These are phyloP conservation scores for Pempheris klunzingeri DNA, from an alignment of 2,797 vertebrate genomes.

Conservation along the genomic window DNA sequence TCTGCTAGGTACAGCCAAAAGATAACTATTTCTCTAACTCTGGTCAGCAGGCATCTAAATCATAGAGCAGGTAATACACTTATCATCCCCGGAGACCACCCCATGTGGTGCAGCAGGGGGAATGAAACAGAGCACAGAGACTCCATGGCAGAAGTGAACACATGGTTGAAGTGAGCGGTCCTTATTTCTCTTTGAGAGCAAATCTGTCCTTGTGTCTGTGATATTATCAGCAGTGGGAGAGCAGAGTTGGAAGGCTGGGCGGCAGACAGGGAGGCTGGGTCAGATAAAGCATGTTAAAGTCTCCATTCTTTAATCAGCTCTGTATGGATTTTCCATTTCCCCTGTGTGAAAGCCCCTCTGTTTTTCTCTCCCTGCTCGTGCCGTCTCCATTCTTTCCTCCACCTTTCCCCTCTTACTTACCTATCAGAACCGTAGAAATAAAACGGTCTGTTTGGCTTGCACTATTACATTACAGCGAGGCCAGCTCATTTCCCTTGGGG, in stretches of 20 bases:
- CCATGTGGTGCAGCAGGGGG: slow-evolving; percentile 21
- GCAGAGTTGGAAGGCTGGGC: neutral
- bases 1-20: slow-evolving; percentile 31
- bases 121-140: slow-evolving; percentile 25
- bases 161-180: slow-evolving; percentile 13
- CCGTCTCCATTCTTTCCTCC: neutral
- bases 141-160: slow-evolving; percentile 21
- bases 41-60: slow-evolving; percentile 44
- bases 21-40: slow-evolving; percentile 30
- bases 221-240: slow-evolving; percentile 23
- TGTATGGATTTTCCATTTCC: slow-evolving; percentile 20
- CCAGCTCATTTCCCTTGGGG: slow-evolving; percentile 28
- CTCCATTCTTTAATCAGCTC: slow-evolving; percentile 14
- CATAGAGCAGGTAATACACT: slow-evolving; percentile 44
- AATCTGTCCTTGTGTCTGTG: slow-evolving; percentile 27
- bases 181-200: slow-evolving; percentile 14
- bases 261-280: neutral
- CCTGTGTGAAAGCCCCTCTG: neutral
- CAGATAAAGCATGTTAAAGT: slow-evolving; percentile 15
- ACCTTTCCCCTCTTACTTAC: slow-evolving; percentile 7
- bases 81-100: slow-evolving; percentile 27
- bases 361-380: neutral
- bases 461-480: neutral
- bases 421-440: neutral
- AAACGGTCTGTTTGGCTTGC: neutral